Conservation (phyloP, 2,113 vertebrate species). For the Leptosomus discolor region DNA sequence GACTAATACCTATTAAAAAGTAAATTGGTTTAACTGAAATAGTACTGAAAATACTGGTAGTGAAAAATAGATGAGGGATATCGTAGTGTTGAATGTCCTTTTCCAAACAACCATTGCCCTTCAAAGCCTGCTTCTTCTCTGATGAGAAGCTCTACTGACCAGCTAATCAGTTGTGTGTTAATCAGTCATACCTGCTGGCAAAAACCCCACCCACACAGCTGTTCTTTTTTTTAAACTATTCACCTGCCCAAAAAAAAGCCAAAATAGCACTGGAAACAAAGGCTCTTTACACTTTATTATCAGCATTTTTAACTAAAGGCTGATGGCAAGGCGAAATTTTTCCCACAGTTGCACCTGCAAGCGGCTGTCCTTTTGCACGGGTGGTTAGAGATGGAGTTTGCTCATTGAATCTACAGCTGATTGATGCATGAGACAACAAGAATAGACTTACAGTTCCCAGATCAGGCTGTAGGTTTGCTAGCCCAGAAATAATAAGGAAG, state of each 20-base stretch:
- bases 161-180: not conserved
- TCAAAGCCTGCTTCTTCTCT: not conserved
- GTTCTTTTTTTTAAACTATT: not conserved
- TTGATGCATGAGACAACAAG: not conserved
- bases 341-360: not conserved
- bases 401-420: not conserved
- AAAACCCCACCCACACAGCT: not conserved
- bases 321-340: not conserved
- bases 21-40: not conserved
- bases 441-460: not conserved
- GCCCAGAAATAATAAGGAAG: not conserved
- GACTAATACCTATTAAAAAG: not conserved
- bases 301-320: not conserved
- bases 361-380: not conserved
- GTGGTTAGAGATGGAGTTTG: not conserved
- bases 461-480: not conserved
- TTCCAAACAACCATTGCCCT: not conserved
- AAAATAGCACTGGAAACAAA: not conserved
- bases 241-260: rapidly evolving
- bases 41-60: not conserved
- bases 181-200: not conserved
- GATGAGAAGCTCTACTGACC: not conserved
- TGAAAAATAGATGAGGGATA: not conserved
- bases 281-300: not conserved
- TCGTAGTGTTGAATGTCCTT: not conserved